phyloP scores from a whole-genome alignment of 1,140 invertebrate species.

The Orchestia grillus region DNA sequence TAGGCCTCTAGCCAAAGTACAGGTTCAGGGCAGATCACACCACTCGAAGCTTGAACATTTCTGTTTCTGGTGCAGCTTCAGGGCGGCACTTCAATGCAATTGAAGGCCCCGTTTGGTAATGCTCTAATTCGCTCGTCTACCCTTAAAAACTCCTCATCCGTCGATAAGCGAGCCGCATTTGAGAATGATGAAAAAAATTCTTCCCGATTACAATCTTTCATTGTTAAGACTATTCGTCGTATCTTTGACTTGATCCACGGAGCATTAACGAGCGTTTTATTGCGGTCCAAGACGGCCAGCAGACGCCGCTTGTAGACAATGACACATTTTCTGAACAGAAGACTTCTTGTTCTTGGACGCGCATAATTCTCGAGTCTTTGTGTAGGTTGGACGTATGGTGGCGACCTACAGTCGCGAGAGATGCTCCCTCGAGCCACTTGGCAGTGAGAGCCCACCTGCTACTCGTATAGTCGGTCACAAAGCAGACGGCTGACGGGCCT shows the following conservation, averaged over 20 bases:
- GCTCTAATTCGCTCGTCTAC: background rate
- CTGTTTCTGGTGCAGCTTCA: background rate
- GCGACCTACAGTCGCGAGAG: background rate
- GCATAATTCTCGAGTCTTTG: background rate
- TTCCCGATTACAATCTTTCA: background rate
- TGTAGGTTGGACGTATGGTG: background rate
- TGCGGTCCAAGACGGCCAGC: background rate
- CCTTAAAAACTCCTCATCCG: background rate
- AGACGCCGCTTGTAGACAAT: background rate
- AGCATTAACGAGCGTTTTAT: background rate
- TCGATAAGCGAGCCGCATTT: background rate
- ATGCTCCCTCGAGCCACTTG: background rate
- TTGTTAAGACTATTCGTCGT: background rate
- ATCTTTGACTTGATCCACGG: background rate
- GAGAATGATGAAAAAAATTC: background rate
- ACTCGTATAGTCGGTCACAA: background rate
- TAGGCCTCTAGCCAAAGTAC: background rate
- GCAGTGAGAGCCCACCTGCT: background rate
- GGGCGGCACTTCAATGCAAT: background rate
- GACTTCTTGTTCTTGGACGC: background rate
- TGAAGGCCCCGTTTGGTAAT: background rate
- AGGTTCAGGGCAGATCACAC: background rate
- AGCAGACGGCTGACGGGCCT: background rate
- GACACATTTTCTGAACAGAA: background rate
- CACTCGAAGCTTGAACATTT: background rate